Conservation (phyloP, 1,140 invertebrate species). For the Drosophila murphyi region DNA sequence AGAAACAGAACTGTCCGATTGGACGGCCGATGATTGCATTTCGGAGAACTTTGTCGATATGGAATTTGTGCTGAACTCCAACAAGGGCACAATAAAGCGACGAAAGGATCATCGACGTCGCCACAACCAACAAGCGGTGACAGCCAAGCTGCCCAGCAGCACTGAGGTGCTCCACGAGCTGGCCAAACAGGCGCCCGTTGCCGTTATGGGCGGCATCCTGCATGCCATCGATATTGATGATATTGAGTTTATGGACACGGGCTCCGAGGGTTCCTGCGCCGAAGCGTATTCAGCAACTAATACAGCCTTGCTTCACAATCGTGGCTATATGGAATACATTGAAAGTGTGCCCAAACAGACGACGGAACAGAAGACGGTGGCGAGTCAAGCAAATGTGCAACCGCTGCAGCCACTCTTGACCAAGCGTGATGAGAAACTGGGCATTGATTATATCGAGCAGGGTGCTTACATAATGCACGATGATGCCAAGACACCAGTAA, state of each 20-base stretch:
- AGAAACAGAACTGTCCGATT: constrained; percentile 93
- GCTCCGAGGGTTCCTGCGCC: constrained; percentile 87
- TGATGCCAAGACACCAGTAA: constrained; percentile 80
- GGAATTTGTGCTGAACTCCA: constrained; percentile 87
- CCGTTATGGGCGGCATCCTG: constrained; percentile 72
- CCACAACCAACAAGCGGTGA: constrained; percentile 48
- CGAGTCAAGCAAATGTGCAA: constrained; percentile 18
- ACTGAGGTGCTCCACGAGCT: constrained; percentile 70
- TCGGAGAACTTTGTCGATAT: constrained; percentile 90
- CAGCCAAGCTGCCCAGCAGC: constrained; percentile 71
- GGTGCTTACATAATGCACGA: constrained; percentile 84
- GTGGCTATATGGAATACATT: constrained; percentile 89
- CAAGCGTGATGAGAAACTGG: constrained; percentile 73
- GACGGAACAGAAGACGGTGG: constrained; percentile 6
- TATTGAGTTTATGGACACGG: constrained; percentile 92
- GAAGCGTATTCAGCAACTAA: constrained; percentile 87
- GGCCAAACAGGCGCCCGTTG: constrained; percentile 75
- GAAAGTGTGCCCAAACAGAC: constrained; percentile 78
- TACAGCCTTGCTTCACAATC: constrained; percentile 86
- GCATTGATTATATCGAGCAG: constrained; percentile 86
- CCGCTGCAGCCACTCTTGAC: constrained; percentile 48
- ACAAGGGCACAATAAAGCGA: constrained; percentile 85
- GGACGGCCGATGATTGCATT: constrained; percentile 91
- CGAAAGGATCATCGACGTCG: constrained; percentile 84
- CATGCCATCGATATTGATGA: constrained; percentile 83